Evolutionary conservation across 2,888 invertebrate species (phyloP).

Genomic region (Glaucopsyche alexis): DNA sequence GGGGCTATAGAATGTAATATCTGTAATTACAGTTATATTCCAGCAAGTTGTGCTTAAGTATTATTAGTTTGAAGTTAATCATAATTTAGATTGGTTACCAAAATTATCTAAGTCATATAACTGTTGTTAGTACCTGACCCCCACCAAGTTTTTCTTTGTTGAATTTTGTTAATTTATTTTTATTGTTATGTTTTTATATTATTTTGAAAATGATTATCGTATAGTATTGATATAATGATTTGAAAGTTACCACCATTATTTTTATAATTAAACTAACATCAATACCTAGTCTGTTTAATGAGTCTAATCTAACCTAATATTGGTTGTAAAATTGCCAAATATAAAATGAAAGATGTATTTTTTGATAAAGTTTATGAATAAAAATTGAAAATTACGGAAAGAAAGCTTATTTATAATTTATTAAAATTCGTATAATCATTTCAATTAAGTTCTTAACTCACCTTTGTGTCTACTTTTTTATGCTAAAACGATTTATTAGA

Average conservation of each 20-base stretch:
- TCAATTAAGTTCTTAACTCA: neutral
- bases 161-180: slow-evolving; percentile 35
- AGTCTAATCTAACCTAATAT: slow-evolving; percentile 7
- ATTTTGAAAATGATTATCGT: slow-evolving; percentile 41
- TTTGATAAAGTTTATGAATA: neutral
- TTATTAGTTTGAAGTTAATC: neutral
- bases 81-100: neutral
- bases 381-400: neutral
- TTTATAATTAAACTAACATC: slow-evolving; percentile 42
- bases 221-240: neutral
- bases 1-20: neutral
- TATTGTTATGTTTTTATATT: slow-evolving; percentile 39
- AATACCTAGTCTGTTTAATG: slow-evolving; percentile 4
- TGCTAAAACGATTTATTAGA: neutral
- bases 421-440: neutral
- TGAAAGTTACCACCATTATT: slow-evolving; percentile 37
- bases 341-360: slow-evolving; percentile 3
- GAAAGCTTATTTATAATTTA: neutral
- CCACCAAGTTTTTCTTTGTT: slow-evolving; percentile 43
- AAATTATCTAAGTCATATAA: slow-evolving; percentile 42
- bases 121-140: slow-evolving; percentile 40
- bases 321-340: slow-evolving; percentile 26
- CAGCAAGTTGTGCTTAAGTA: neutral
- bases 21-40: neutral
- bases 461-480: neutral